Evolutionary conservation across 2,888 invertebrate species (phyloP).

Genomic region (Dioctria linearis): DNA sequence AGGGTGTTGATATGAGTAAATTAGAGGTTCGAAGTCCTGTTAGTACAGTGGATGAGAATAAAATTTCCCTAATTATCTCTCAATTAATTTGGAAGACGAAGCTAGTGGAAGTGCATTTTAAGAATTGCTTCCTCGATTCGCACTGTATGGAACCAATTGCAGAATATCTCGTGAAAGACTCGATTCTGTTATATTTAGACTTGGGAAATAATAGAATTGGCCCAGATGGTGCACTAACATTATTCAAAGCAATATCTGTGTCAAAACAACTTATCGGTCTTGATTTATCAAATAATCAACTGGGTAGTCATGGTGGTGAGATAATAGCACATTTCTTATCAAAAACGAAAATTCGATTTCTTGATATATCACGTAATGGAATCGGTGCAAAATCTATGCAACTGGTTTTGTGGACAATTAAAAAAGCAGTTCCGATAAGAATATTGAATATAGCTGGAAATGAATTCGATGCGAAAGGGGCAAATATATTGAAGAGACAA

Average conservation of each 20-base stretch:
- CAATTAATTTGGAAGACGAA: slow-evolving; percentile 66
- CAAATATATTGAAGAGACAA: slow-evolving; percentile 64
- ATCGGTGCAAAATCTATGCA: slow-evolving; percentile 63
- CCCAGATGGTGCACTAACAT: slow-evolving; percentile 63
- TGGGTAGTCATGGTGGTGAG: slow-evolving; percentile 67
- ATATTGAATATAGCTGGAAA: slow-evolving; percentile 65
- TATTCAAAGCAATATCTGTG: slow-evolving; percentile 63
- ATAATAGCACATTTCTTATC: slow-evolving; percentile 63
- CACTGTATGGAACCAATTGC: slow-evolving; percentile 65
- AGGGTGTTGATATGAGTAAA: slow-evolving; percentile 63
- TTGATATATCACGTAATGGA: slow-evolving; percentile 65
- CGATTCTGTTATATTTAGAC: slow-evolving; percentile 62
- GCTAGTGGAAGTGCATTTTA: slow-evolving; percentile 64
- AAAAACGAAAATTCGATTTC: slow-evolving; percentile 60
- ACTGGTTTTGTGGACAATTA: slow-evolving; percentile 64
- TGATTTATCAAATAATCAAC: slow-evolving; percentile 64
- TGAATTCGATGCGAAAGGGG: slow-evolving; percentile 62
- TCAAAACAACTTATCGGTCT: slow-evolving; percentile 62
- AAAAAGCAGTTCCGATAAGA: slow-evolving; percentile 64
- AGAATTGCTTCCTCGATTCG: slow-evolving; percentile 65
- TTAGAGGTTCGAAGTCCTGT: slow-evolving; percentile 60
- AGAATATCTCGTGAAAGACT: slow-evolving; percentile 63
- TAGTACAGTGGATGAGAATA: slow-evolving; percentile 64
- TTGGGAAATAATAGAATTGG: slow-evolving; percentile 65
- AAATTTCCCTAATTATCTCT: slow-evolving; percentile 63